phyloP scores from a whole-genome alignment of 2,113 vertebrate species.

The Capreolus pygargus region DNA sequence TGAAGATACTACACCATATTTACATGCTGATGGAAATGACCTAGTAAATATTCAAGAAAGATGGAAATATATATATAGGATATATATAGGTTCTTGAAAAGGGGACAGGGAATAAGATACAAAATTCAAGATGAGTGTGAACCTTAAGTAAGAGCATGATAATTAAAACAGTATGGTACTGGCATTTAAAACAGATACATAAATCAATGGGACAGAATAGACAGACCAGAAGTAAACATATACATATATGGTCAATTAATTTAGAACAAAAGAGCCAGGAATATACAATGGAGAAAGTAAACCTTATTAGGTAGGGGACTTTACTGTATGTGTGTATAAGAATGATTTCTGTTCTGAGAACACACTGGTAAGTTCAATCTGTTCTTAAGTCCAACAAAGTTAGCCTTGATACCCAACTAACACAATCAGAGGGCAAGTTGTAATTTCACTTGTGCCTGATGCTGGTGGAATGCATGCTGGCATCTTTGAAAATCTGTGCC shows the following conservation, averaged over 20 bases:
- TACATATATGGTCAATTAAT: neutral
- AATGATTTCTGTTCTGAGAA: neutral
- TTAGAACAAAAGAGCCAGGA: neutral
- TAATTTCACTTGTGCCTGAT: neutral
- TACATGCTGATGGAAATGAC: neutral
- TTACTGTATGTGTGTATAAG: neutral
- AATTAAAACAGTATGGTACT: neutral
- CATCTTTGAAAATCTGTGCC: neutral
- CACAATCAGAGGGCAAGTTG: neutral
- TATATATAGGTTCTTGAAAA: neutral
- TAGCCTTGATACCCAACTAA: neutral
- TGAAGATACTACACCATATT: neutral
- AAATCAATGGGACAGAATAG: neutral
- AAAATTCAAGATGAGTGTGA: neutral
- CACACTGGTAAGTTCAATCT: neutral
- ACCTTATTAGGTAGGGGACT: neutral
- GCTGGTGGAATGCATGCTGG: neutral
- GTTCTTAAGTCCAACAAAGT: neutral
- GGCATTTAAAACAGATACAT: neutral
- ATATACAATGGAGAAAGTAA: neutral
- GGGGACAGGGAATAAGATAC: neutral
- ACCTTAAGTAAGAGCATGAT: neutral
- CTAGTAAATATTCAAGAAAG: neutral
- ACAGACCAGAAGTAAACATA: neutral
- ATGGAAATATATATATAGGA: neutral